These are phyloP conservation scores for Drosophila fulvimacula DNA, from an alignment of 2,888 invertebrate genomes.

Conservation along the genomic window DNA sequence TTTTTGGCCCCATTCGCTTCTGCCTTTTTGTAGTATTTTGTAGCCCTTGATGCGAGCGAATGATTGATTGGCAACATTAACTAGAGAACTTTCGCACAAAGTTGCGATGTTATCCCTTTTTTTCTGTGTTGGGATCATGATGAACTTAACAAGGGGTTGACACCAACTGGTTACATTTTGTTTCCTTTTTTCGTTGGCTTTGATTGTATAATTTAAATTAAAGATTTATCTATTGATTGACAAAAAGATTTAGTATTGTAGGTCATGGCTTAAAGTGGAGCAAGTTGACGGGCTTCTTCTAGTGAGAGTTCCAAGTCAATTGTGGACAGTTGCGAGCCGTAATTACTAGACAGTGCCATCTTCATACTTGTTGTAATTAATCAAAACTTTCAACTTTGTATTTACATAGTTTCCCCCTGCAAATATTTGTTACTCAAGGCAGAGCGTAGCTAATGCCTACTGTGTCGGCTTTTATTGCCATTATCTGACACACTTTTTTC, in stretches of 20 bases:
- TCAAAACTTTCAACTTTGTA: slow-evolving; percentile 25
- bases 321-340: background rate
- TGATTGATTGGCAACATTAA: slow-evolving; percentile 62
- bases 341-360: background rate
- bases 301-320: background rate
- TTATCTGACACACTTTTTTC: slow-evolving; percentile 47
- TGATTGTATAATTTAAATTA: slow-evolving; percentile 1
- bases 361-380: slow-evolving; percentile 8
- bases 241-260: background rate
- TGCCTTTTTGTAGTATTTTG: slow-evolving; percentile 58
- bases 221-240: slow-evolving; percentile 7
- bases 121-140: slow-evolving; percentile 9
- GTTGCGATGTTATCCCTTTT: slow-evolving; percentile 36
- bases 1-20: slow-evolving; percentile 20
- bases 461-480: slow-evolving; percentile 23
- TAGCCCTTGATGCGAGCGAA: slow-evolving; percentile 54
- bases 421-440: background rate
- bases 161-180: slow-evolving; percentile 22
- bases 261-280: background rate
- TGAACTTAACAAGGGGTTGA: slow-evolving; percentile 36
- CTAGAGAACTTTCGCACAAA: slow-evolving; percentile 37
- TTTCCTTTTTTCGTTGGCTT: slow-evolving; percentile 9
- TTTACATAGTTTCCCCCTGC: no score
- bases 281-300: background rate
- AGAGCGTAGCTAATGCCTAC: slow-evolving; percentile 14